These are phyloP conservation scores for Urocolius indicus DNA, from an alignment of 2,113 vertebrate species.

Conservation along the genomic window DNA sequence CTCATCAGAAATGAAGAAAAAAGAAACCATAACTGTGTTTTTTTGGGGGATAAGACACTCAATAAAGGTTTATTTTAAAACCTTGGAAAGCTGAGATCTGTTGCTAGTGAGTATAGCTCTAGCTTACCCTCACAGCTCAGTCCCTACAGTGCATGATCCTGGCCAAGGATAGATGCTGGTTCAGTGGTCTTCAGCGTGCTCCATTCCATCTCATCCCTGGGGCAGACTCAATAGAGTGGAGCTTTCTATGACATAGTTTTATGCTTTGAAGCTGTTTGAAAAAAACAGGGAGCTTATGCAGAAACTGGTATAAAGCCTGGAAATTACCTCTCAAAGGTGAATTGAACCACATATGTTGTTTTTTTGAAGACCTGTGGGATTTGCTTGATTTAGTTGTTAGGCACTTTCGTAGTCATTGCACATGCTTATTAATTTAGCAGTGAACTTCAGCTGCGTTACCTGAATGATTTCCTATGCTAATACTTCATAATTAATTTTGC, in stretches of 20 bases:
- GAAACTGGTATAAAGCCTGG: background rate
- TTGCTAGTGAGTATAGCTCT: background rate
- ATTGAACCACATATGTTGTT: rapidly evolving
- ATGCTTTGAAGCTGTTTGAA: background rate
- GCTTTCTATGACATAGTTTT: background rate
- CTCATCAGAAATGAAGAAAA: background rate
- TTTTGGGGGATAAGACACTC: background rate
- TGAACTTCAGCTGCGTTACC: background rate
- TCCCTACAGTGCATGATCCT: no score
- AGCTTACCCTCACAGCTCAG: background rate
- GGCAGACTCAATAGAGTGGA: background rate
- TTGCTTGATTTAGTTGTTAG: background rate
- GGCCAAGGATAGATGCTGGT: no score
- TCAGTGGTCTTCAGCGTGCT: background rate
- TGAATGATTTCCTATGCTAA: background rate
- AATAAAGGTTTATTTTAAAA: background rate
- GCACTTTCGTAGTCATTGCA: background rate
- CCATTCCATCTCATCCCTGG: rapidly evolving
- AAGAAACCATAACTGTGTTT: background rate
- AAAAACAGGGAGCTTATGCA: background rate
- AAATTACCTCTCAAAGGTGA: background rate
- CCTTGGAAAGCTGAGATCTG: background rate
- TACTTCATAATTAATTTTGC: background rate
- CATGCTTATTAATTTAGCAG: background rate
- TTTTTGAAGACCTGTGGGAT: background rate